A percentile compares a stretch with the other conserved stretches of the same genome.
These are phyloP conservation scores for Pherbina coryleti DNA, from an alignment of 2,888 invertebrate species.

Conservation along the genomic window DNA sequence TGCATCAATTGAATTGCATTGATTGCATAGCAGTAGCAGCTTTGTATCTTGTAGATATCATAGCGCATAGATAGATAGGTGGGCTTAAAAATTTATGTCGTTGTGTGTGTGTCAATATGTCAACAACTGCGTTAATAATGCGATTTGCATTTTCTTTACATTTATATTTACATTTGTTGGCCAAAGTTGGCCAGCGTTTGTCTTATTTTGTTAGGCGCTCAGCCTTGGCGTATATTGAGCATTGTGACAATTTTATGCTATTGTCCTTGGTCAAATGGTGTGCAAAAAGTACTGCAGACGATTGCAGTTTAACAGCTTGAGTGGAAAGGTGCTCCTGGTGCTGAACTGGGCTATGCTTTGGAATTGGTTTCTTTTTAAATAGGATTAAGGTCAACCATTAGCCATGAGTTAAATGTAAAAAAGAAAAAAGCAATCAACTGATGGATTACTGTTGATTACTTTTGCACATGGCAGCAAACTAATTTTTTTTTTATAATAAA, in stretches of 20 bases:
- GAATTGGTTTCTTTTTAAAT: neutral
- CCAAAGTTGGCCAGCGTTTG: neutral
- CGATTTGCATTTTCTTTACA: constrained; percentile 63
- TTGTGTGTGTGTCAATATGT: constrained; percentile 41
- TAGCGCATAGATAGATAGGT: neutral
- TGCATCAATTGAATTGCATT: neutral
- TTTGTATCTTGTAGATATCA: neutral
- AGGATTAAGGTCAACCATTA: constrained; percentile 5
- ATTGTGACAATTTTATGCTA: constrained; percentile 11
- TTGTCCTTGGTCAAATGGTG: constrained; percentile 10
- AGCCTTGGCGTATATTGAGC: neutral
- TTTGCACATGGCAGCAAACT: too few species aligned
- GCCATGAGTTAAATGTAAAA: neutral
- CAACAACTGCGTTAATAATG: constrained; percentile 63
- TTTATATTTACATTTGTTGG: constrained; percentile 59
- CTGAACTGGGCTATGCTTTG: neutral
- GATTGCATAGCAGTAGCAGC: constrained; percentile 3
- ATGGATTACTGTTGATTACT: constrained; percentile 1
- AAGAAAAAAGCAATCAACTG: neutral
- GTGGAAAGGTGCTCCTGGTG: neutral
- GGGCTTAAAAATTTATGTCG: neutral
- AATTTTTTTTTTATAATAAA: too few species aligned
- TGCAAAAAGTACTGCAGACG: neutral
- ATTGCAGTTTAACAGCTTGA: neutral
- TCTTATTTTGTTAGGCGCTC: neutral